phyloP scores from a whole-genome alignment of 2,113 vertebrate genomes.

The Nyctibius bracteatus region DNA sequence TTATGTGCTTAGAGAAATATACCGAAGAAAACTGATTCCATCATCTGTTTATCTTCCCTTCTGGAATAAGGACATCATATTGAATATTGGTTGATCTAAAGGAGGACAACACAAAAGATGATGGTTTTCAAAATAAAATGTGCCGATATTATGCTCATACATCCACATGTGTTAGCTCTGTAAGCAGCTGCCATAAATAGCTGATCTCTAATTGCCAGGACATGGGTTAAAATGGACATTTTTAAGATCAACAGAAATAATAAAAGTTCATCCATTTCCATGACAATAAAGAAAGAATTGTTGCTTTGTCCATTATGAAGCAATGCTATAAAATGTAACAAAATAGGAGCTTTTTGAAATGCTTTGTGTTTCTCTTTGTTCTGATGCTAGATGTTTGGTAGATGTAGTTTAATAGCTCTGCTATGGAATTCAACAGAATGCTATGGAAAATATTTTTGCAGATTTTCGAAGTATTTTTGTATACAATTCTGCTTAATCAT shows the following conservation, averaged over 20 bases:
- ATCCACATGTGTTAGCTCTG: neutral
- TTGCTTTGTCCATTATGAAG: neutral
- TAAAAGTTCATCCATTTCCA: neutral
- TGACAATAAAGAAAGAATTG: neutral
- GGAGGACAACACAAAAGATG: neutral
- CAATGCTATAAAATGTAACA: neutral
- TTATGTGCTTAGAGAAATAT: neutral
- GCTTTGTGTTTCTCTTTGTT: neutral
- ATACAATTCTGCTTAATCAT: neutral
- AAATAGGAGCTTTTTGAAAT: neutral
- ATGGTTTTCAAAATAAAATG: neutral
- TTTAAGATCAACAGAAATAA: slow-evolving; percentile 3
- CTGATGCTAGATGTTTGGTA: neutral
- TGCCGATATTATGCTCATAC: neutral
- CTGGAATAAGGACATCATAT: neutral
- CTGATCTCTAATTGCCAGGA: neutral
- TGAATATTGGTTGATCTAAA: neutral
- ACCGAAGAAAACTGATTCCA: neutral
- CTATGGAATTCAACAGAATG: neutral
- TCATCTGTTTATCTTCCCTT: neutral
- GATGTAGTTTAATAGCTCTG: neutral
- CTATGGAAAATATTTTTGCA: neutral
- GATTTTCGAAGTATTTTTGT: neutral
- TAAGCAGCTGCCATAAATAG: neutral
- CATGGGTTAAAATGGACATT: neutral